Conservation (phyloP, 1,140 invertebrate genomes). For the Cepaea nemoralis region DNA sequence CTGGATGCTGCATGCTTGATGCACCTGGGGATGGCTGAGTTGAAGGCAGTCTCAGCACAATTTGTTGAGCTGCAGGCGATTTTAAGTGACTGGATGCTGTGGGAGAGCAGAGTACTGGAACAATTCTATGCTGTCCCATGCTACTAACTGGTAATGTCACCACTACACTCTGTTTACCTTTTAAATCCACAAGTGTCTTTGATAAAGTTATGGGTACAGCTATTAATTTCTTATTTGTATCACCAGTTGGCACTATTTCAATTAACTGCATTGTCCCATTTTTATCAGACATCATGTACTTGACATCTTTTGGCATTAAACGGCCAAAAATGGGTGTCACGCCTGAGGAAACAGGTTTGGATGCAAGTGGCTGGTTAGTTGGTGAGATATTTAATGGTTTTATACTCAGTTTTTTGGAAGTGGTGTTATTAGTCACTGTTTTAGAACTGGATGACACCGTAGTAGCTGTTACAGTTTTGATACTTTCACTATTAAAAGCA, state of each 20-base stretch:
- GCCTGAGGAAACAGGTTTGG: neutral
- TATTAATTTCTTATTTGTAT: conserved; percentile 24
- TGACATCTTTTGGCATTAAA: neutral
- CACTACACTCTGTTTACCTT: neutral
- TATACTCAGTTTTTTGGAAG: neutral
- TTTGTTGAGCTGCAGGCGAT: neutral
- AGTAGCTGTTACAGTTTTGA: neutral
- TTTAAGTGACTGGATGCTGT: neutral
- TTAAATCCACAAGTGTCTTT: neutral
- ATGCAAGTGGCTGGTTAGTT: neutral
- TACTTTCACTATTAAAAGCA: neutral
- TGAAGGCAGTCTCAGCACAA: neutral
- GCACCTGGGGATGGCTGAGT: neutral
- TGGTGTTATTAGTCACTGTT: too few species aligned
- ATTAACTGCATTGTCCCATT: neutral
- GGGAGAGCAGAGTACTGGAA: neutral
- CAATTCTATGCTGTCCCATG: neutral
- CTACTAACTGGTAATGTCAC: conserved; percentile 17
- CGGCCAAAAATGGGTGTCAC: conserved; percentile 2
- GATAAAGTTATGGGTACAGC: conserved; percentile 19
- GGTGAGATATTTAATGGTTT: neutral
- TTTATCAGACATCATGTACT: conserved; percentile 11
- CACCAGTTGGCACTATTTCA: neutral
- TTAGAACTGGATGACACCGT: neutral
- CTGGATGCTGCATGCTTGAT: neutral